Percentiles rank a stretch among this genome's conserved stretches.
Evolutionary conservation across 2,888 invertebrate species (phyloP).

Genomic region (Torymus texanus): DNA sequence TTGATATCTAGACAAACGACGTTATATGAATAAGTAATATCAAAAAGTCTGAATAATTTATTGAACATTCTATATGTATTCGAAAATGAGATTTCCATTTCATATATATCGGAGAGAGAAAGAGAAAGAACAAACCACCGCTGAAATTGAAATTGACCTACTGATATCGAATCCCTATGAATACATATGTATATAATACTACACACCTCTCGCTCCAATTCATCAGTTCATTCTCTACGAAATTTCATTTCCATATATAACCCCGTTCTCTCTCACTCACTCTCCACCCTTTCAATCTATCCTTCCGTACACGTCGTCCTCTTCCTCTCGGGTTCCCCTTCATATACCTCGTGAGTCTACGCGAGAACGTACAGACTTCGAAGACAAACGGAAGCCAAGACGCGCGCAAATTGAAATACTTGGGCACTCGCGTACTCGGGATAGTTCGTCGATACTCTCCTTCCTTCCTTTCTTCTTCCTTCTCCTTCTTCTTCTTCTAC

Average conservation of each 20-base stretch:
- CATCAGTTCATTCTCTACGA: conserved; percentile 29
- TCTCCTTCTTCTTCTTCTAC: too few species aligned
- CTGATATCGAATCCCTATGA: too few species aligned
- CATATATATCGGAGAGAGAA: too few species aligned
- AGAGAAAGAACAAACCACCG: too few species aligned
- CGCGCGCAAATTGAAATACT: conserved; percentile 55
- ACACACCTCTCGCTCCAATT: conserved; percentile 3
- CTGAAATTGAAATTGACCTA: too few species aligned
- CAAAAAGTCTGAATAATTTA: too few species aligned
- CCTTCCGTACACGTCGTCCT: not conserved
- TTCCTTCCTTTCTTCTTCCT: not conserved
- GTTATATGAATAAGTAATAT: too few species aligned
- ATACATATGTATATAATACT: too few species aligned
- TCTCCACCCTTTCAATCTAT: not conserved
- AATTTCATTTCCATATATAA: conserved; percentile 38
- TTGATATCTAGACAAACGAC: too few species aligned
- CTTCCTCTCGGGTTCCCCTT: not conserved
- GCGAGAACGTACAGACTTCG: not conserved
- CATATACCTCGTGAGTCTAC: not conserved
- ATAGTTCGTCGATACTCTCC: conserved; percentile 48
- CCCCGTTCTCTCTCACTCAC: not conserved
- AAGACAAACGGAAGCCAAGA: conserved; percentile 10
- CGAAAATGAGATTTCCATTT: too few species aligned
- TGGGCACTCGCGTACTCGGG: conserved; percentile 16
- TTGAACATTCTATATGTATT: too few species aligned